Evolutionary conservation across 2,113 vertebrate species (phyloP).

Genomic region (Lethenteron camtschaticum): DNA sequence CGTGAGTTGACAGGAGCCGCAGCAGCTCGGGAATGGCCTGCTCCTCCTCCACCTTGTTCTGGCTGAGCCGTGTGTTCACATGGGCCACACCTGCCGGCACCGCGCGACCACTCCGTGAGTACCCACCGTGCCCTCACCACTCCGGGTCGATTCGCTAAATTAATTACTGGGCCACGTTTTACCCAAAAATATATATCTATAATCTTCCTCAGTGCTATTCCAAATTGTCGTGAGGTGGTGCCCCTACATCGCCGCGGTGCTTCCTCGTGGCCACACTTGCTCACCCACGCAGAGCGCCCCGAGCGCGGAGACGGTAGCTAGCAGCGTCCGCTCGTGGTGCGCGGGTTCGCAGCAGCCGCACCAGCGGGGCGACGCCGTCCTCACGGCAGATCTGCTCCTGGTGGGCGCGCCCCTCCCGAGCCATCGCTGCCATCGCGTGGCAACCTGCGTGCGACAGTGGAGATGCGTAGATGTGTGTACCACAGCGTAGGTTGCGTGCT

Average conservation of each 20-base stretch:
- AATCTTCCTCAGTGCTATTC: too few species aligned
- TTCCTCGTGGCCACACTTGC: constrained; percentile 1
- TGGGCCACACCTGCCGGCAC: constrained; percentile 24
- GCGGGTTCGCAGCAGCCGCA: constrained; percentile 24
- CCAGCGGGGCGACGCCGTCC: constrained; percentile 28
- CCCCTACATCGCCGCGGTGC: too few species aligned
- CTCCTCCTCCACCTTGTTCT: constrained; percentile 24
- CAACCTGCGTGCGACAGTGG: constrained; percentile 14
- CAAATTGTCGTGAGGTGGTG: too few species aligned
- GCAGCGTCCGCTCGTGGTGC: constrained; percentile 24
- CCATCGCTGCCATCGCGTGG: constrained; percentile 28
- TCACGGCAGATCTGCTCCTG: constrained; percentile 31
- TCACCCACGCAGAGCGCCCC: constrained; percentile 30
- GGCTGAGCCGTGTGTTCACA: constrained; percentile 24
- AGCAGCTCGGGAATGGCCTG: constrained; percentile 27
- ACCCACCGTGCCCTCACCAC: too few species aligned
- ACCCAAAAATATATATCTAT: too few species aligned
- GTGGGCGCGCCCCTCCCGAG: constrained; percentile 24
- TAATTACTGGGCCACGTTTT: too few species aligned
- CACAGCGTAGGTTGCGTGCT: too few species aligned
- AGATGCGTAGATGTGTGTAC: too few species aligned
- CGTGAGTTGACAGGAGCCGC: constrained; percentile 22
- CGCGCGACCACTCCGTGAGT: too few species aligned
- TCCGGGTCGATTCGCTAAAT: too few species aligned
- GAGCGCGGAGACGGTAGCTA: constrained; percentile 26